Evolutionary conservation across 2,888 invertebrate genomes (phyloP).

Genomic region (Panzeria rudis): DNA sequence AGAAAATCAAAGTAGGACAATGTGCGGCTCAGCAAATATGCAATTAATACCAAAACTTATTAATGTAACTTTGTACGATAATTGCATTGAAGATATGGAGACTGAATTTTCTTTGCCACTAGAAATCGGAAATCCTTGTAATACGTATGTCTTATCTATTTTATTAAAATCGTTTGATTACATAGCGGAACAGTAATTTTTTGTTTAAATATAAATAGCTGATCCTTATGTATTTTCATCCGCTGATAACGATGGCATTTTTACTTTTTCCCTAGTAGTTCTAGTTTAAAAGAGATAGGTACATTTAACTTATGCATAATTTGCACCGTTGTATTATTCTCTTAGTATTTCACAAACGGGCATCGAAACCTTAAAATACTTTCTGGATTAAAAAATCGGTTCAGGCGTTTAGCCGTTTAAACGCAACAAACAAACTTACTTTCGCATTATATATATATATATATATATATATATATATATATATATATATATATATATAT

Average conservation of each 20-base stretch:
- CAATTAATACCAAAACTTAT: conserved; percentile 77
- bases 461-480: too few species aligned
- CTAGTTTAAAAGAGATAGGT: conserved; percentile 82
- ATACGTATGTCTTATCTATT: conserved; percentile 77
- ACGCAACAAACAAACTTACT: too few species aligned
- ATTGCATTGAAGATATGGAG: conserved; percentile 76
- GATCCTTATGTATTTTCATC: too few species aligned
- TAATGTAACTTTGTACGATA: conserved; percentile 80
- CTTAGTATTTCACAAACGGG: too few species aligned
- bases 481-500: too few species aligned
- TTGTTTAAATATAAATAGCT: too few species aligned
- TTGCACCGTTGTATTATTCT: conserved; percentile 77
- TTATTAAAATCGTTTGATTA: conserved; percentile 42
- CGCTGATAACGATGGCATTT: too few species aligned
- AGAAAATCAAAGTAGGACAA: neutral
- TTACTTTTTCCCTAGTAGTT: too few species aligned
- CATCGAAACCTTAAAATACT: too few species aligned
- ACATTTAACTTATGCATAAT: conserved; percentile 79
- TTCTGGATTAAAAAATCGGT: too few species aligned
- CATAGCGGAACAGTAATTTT: conserved; percentile 79
- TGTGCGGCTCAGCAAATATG: conserved; percentile 74
- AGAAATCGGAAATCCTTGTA: conserved; percentile 74
- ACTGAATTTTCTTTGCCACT: neutral
- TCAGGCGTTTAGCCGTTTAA: too few species aligned
- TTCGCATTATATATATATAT: too few species aligned